These are phyloP conservation scores for Athene noctua DNA, from an alignment of 2,113 vertebrate genomes.

Conservation along the genomic window DNA sequence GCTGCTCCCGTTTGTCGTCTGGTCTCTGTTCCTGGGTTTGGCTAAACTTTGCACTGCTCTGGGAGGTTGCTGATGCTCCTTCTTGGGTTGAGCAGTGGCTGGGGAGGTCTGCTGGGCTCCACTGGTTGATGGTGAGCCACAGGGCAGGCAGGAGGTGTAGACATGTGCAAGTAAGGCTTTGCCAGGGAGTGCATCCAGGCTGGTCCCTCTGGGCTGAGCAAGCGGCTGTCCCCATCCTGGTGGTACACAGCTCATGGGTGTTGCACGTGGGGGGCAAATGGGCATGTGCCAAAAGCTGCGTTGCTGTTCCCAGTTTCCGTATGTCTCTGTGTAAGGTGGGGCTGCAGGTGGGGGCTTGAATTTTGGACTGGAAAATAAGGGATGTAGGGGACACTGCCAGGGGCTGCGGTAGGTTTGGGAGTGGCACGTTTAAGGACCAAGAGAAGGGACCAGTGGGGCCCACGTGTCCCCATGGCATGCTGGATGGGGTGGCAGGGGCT, in stretches of 20 bases:
- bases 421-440: neutral
- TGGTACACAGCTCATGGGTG: rapidly evolving
- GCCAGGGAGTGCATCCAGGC: neutral
- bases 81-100: neutral
- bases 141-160: neutral
- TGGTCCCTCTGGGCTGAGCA: neutral
- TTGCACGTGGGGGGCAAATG: neutral
- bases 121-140: rapidly evolving
- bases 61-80: neutral
- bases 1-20: neutral
- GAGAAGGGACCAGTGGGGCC: neutral
- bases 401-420: neutral
- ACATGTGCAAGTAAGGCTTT: rapidly evolving
- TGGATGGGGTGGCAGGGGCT: neutral
- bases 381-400: neutral
- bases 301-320: neutral
- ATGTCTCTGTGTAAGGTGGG: neutral
- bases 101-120: neutral
- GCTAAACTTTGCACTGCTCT: rapidly evolving
- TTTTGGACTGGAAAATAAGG: neutral
- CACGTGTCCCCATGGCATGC: rapidly evolving
- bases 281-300: neutral
- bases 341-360: neutral
- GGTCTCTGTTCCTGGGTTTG: neutral
- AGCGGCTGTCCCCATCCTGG: neutral